These are phyloP conservation scores for Pogonomyrmex barbatus DNA, from an alignment of 1,140 invertebrate genomes.

Conservation along the genomic window DNA sequence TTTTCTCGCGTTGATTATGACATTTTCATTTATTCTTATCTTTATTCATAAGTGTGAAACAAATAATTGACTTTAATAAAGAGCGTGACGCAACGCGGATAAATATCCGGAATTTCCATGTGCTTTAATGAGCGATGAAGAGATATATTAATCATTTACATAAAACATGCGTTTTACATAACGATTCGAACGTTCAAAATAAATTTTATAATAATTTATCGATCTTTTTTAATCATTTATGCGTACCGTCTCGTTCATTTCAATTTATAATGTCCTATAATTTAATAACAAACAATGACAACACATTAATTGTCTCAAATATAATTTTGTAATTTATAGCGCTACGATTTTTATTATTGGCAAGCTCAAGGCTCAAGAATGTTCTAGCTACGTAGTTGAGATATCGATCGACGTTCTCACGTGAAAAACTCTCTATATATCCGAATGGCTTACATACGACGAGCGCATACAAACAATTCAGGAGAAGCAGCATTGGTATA, in stretches of 20 bases:
- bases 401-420: slow-evolving; percentile 20
- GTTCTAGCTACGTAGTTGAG: neutral
- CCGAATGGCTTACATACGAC: neutral
- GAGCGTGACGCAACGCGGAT: too few species aligned
- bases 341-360: neutral
- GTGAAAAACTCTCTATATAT: neutral
- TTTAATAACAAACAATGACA: neutral
- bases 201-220: neutral
- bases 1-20: neutral
- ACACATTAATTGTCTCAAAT: neutral
- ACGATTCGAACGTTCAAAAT: neutral
- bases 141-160: too few species aligned
- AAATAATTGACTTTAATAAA: neutral
- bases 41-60: neutral
- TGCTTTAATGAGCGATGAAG: too few species aligned
- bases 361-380: neutral
- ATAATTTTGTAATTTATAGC: neutral
- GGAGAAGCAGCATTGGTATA: neutral
- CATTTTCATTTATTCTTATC: slow-evolving; percentile 2
- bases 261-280: too few species aligned
- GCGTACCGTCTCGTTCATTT: too few species aligned
- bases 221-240: too few species aligned
- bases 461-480: neutral
- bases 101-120: too few species aligned
- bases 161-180: neutral